Conservation (phyloP, 2,888 invertebrate genomes). For the Agrenia bidenticulata region DNA sequence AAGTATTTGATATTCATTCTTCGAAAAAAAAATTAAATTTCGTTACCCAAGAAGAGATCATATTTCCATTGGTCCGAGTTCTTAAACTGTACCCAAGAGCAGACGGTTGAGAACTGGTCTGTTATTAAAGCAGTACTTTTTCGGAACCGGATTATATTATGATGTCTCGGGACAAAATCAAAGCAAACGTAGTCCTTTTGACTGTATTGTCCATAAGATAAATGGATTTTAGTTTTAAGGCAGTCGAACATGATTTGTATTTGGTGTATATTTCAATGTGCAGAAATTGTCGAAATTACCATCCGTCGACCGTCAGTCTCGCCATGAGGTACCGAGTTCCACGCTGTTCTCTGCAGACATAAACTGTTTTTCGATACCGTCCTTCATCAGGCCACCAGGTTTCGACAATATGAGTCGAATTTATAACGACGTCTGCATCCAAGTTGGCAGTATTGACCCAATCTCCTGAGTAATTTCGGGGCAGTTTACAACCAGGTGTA, state of each 20-base stretch:
- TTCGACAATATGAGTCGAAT: conserved; percentile 94
- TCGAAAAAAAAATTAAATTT: not conserved
- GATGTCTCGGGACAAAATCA: conserved; percentile 92
- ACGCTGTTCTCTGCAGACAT: conserved; percentile 89
- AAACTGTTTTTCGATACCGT: conserved; percentile 82
- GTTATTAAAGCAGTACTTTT: conserved; percentile 85
- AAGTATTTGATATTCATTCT: not conserved
- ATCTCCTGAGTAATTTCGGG: conserved; percentile 88
- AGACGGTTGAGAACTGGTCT: conserved; percentile 79
- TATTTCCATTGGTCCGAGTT: conserved; percentile 84
- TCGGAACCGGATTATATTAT: conserved; percentile 89
- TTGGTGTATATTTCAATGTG: too few species aligned
- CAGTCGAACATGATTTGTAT: too few species aligned
- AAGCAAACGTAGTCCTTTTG: conserved; percentile 98
- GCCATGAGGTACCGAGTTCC: conserved; percentile 94
- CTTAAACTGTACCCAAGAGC: conserved; percentile 90
- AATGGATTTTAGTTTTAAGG: too few species aligned
- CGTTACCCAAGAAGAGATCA: conserved; percentile 70
- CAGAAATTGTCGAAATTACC: too few species aligned
- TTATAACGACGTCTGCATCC: conserved; percentile 89
- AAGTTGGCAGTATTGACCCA: conserved; percentile 98
- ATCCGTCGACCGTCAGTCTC: conserved; percentile 90
- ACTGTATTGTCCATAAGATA: conserved; percentile 64
- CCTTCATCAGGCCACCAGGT: conserved; percentile 92
- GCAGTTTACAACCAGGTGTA: conserved; percentile 85